Conservation (phyloP, 2,888 invertebrate genomes). For the Allophyes oxyacanthae region DNA sequence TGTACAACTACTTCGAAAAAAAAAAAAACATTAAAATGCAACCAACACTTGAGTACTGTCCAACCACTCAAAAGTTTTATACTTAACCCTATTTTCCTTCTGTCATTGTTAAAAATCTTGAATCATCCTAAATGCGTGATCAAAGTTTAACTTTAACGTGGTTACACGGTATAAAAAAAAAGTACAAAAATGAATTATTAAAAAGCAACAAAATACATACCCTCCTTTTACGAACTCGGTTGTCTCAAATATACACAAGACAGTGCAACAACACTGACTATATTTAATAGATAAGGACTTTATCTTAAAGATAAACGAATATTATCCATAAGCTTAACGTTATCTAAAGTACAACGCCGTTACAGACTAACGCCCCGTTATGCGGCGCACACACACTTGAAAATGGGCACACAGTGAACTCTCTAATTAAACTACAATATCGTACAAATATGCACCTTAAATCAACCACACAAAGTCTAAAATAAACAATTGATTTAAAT, state of each 20-base stretch:
- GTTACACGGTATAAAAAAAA: no score
- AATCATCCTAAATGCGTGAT: no score
- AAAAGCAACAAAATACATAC: conserved; percentile 26
- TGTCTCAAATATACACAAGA: conserved; percentile 28
- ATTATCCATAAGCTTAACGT: conserved; percentile 15
- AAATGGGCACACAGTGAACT: conserved; percentile 38
- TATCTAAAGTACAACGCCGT: conserved; percentile 40
- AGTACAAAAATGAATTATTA: background rate
- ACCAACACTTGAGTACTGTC: no score
- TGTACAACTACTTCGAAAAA: no score
- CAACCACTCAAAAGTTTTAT: no score
- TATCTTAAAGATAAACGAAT: conserved; percentile 54
- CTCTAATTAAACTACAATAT: conserved; percentile 13
- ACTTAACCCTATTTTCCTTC: no score
- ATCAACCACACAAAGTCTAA: background rate
- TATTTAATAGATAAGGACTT: conserved; percentile 39
- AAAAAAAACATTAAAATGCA: no score
- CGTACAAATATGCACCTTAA: conserved; percentile 24
- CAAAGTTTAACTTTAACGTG: no score
- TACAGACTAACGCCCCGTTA: conserved; percentile 27
- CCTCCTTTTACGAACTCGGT: conserved; percentile 28
- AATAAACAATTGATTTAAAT: conserved; percentile 1
- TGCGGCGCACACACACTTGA: conserved; percentile 3
- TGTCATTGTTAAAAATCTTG: no score
- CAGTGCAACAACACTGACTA: conserved; percentile 27